Conservation (phyloP, 2,113 vertebrate genomes). For the Struthidea cinerea region DNA sequence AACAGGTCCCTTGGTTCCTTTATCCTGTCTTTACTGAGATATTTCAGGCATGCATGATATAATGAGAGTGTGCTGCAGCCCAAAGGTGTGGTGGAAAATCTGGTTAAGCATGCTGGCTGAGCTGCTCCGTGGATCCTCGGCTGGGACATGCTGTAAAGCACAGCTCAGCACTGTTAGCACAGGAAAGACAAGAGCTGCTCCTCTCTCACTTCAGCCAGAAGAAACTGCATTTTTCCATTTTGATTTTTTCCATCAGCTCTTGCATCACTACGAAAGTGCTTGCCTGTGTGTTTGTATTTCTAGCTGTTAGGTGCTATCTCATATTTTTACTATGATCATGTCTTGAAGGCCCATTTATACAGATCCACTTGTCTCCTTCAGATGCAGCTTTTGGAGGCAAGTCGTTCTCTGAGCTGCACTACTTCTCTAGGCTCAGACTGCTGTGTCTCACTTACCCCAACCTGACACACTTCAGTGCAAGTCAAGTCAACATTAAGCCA, state of each 20-base stretch:
- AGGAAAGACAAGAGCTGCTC: background rate
- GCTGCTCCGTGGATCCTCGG: background rate
- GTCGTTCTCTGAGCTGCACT: background rate
- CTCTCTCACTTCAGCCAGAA: background rate
- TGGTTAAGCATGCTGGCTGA: background rate
- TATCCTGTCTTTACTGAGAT: background rate
- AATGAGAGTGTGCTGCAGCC: background rate
- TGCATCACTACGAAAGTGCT: background rate
- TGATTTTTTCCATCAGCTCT: background rate
- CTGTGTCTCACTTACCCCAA: background rate
- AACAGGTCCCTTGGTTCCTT: background rate
- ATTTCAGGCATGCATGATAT: background rate
- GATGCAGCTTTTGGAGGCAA: background rate
- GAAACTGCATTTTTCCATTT: background rate
- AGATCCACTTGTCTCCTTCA: background rate
- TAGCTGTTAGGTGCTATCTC: background rate
- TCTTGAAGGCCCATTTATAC: background rate
- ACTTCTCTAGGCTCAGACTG: background rate
- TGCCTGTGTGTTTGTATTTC: background rate
- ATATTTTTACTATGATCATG: background rate
- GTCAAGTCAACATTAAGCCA: background rate
- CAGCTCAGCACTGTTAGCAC: background rate
- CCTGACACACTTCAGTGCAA: background rate
- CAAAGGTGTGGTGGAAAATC: conserved; percentile 1
- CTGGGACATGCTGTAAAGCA: background rate